Base-by-base conservation (phyloP, 2,113 vertebrate genomes). In the Panthera tigris region DNA sequence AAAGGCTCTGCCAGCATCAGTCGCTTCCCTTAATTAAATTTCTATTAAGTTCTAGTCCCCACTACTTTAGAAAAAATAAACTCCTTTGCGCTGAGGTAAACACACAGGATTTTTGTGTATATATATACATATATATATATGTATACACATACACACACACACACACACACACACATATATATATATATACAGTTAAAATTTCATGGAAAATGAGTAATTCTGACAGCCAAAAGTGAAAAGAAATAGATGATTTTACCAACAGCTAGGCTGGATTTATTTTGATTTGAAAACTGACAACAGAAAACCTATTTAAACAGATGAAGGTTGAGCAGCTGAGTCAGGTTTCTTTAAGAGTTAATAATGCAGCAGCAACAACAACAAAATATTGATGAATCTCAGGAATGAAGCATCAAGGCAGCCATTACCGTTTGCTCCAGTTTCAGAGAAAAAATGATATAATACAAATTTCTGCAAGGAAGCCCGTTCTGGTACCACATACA, bases 201-300 rank as follows among this genome's bases (percentile, higher is more conserved):
- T 81, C 33, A 68, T 36, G 13, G 3, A 93, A 95, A 86, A 86
- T 82, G 41, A 94, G 14, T 50, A 76, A 52, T 0, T 79, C 81
- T 94, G 63, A 91, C 5, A 91, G 18, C 36, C 86, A 7, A 73
- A 69, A 7, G 1, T 18, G 23, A 91, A 81, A 80, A 94, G 91
- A 90, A 0, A 94, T 21, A 2, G 27, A 86, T 80, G 7, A 78
- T 98, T 87, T 92, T 95, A 25, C 66, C 36, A 93, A 27, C n/a
- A 94, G 31, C 1, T 61, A 0, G 55, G 10, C 45, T 97, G 96
- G 68, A 86, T 95, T 97, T 96, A 73, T 86, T 97, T 97, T 97
- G 15, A 94, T 97, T 79, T 82, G 93, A 57, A 65, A 96, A 97
- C 5, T 65, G 50, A 96, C 63, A 63, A 97, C 81, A 39, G 63